These are phyloP conservation scores for Cichlasoma orientale DNA, from an alignment of 2,797 vertebrate species.

Conservation along the genomic window DNA sequence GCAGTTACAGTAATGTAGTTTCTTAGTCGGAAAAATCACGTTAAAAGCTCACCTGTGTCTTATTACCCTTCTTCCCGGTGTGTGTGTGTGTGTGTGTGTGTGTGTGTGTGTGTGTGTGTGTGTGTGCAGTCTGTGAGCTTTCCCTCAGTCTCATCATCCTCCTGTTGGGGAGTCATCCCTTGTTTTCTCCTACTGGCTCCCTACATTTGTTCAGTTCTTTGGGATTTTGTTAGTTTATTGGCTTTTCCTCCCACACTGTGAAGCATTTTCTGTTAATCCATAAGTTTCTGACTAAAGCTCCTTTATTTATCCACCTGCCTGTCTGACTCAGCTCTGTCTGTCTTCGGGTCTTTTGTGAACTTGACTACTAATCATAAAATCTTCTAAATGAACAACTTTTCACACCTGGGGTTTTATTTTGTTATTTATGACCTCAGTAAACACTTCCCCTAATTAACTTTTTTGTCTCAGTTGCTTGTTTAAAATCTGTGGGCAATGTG, in stretches of 20 bases:
- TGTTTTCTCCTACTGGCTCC: background rate
- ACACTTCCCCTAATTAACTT: background rate
- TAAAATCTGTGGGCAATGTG: background rate
- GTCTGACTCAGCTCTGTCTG: background rate
- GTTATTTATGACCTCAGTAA: background rate
- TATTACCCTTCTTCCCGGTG: background rate
- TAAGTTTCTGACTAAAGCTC: background rate
- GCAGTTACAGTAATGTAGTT: background rate
- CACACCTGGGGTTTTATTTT: background rate
- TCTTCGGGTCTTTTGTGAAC: background rate
- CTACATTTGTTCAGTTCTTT: background rate
- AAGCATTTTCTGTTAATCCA: background rate
- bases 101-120: too few species aligned
- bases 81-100: too few species aligned
- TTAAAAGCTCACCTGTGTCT: background rate
- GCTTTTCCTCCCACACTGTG: constrained; percentile 5
- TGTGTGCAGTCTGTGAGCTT: background rate
- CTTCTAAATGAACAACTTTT: background rate
- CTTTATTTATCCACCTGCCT: constrained; percentile 6
- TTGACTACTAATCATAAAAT: background rate
- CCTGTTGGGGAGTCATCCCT: background rate
- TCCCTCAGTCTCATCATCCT: background rate
- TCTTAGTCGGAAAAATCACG: background rate
- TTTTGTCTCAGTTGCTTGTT: background rate
- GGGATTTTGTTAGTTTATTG: constrained; percentile 7